These are phyloP conservation scores for Gymnarchus niloticus DNA, from an alignment of 2,113 vertebrate genomes.

Conservation along the genomic window DNA sequence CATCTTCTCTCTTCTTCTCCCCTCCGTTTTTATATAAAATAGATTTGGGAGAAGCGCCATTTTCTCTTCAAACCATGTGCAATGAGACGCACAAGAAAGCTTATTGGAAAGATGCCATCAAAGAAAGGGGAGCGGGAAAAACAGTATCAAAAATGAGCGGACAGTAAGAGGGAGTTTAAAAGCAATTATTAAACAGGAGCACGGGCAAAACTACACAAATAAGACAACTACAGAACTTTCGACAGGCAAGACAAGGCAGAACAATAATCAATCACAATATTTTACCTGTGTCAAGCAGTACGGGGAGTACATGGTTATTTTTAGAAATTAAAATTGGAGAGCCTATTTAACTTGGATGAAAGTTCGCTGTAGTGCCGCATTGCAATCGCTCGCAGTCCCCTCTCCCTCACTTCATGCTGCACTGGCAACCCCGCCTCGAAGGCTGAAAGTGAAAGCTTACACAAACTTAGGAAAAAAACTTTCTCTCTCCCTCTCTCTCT, in stretches of 20 bases:
- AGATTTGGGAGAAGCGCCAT: conserved; percentile 67
- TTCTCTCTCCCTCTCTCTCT: conserved; percentile 40
- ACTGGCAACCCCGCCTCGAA: conserved; percentile 70
- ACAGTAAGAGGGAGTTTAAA: conserved; percentile 22
- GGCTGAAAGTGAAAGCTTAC: conserved; percentile 67
- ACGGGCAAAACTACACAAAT: conserved; percentile 8
- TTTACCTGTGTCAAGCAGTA: conserved; percentile 78
- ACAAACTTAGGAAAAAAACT: conserved; percentile 64
- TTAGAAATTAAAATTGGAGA: conserved; percentile 48
- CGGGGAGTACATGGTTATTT: conserved; percentile 70
- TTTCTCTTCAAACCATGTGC: conserved; percentile 59
- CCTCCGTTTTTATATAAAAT: conserved; percentile 54
- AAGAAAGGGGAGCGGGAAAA: conserved; percentile 34
- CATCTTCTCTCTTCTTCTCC: conserved; percentile 36
- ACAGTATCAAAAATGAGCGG: conserved; percentile 23
- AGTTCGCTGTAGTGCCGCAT: conserved; percentile 66
- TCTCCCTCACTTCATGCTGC: conserved; percentile 66
- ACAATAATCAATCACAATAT: conserved; percentile 40
- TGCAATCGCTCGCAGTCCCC: conserved; percentile 62
- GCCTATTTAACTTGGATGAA: conserved; percentile 63
- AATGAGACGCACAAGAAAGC: conserved; percentile 42
- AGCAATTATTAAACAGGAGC: conserved; percentile 24
- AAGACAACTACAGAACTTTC: conserved; percentile 25
- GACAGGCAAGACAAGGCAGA: conserved; percentile 27
- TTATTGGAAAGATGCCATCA: conserved; percentile 40